These are phyloP conservation scores for Yponomeuta sedellus DNA, from an alignment of 2,888 invertebrate species.

Conservation along the genomic window DNA sequence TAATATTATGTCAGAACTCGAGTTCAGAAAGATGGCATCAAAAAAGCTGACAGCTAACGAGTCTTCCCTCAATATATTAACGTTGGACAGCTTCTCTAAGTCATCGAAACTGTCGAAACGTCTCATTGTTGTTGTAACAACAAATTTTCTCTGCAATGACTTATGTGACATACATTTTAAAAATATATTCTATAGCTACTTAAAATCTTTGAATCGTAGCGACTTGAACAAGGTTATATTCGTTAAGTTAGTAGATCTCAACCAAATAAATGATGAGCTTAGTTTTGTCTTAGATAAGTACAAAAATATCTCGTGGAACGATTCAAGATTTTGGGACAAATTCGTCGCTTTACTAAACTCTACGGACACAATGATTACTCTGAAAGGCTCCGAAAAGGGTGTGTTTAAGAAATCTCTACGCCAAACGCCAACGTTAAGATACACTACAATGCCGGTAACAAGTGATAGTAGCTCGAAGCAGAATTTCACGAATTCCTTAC, in stretches of 20 bases:
- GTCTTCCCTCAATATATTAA: constrained; percentile 78
- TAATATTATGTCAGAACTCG: constrained; percentile 83
- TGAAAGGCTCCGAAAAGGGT: constrained; percentile 62
- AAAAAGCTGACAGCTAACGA: constrained; percentile 84
- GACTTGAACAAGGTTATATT: constrained; percentile 68
- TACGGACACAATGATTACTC: constrained; percentile 70
- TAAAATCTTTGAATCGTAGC: constrained; percentile 65
- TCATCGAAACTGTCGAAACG: constrained; percentile 69
- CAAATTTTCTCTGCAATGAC: constrained; percentile 66
- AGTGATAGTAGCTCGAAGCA: constrained; percentile 74
- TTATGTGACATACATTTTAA: constrained; percentile 68
- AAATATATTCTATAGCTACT: constrained; percentile 69
- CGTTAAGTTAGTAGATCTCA: constrained; percentile 64
- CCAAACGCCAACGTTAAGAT: constrained; percentile 69
- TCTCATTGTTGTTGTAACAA: constrained; percentile 78
- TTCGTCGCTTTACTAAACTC: constrained; percentile 87
- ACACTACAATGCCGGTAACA: constrained; percentile 75
- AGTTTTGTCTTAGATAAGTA: constrained; percentile 72
- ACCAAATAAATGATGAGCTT: constrained; percentile 66
- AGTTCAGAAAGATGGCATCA: constrained; percentile 80
- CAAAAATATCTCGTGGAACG: constrained; percentile 83
- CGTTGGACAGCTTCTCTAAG: constrained; percentile 66
- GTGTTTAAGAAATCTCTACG: constrained; percentile 72
- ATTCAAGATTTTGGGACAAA: constrained; percentile 91
- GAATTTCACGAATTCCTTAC: constrained; percentile 71